Percentiles rank a stretch among this genome's conserved stretches.
Conservation (phyloP, 1,140 invertebrate genomes). For the Odontomachus brunneus region DNA sequence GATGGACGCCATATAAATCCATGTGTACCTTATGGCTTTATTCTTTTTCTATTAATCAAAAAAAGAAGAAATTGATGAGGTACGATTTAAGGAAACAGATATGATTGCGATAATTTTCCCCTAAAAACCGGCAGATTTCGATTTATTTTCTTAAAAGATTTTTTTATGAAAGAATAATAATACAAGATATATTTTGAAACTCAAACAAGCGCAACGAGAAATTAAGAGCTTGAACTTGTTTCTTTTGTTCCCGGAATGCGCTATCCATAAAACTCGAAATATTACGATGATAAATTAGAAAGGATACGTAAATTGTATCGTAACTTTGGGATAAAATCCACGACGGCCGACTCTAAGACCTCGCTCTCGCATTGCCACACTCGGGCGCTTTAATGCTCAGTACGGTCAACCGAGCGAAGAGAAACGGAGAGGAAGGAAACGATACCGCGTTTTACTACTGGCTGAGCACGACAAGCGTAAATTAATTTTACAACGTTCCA, state of each 20-base stretch:
- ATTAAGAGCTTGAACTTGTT: neutral
- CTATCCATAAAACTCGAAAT: neutral
- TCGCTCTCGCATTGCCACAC: constrained; percentile 17
- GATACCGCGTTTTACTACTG: constrained; percentile 60
- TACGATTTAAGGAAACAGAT: too few species aligned
- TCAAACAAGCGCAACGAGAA: neutral
- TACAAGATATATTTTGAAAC: neutral
- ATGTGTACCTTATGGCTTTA: too few species aligned
- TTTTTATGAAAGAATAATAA: too few species aligned
- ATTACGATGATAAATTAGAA: constrained; percentile 11
- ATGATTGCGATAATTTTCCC: too few species aligned
- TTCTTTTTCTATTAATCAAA: too few species aligned
- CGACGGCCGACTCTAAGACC: neutral
- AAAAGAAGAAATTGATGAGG: too few species aligned
- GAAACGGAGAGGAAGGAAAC: constrained; percentile 57
- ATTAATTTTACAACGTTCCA: constrained; percentile 64
- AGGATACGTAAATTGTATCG: neutral
- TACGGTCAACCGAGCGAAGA: constrained; percentile 55
- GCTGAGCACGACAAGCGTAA: constrained; percentile 63
- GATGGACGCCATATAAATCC: too few species aligned
- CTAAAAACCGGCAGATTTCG: too few species aligned
- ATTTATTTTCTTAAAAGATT: too few species aligned
- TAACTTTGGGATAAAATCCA: neutral
- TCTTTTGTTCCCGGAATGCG: neutral
- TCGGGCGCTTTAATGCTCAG: constrained; percentile 38